These are phyloP conservation scores for Opisthograptis luteolata DNA, from an alignment of 2,888 invertebrate genomes.

Conservation along the genomic window DNA sequence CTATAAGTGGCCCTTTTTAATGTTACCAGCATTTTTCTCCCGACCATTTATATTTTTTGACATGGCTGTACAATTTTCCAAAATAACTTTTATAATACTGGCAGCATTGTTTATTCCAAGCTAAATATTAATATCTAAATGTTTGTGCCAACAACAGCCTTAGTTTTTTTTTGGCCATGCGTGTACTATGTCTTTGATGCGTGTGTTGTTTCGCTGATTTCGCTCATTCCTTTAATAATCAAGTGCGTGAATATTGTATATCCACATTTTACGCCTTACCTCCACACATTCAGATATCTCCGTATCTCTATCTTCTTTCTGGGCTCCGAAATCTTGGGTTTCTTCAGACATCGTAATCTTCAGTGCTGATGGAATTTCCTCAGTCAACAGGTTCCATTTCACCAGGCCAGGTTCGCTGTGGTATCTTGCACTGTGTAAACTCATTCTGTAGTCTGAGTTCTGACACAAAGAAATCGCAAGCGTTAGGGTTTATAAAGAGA, in stretches of 20 bases:
- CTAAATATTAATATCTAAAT: no score
- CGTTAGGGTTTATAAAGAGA: conserved; percentile 3
- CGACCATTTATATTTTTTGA: no score
- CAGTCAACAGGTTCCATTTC: neutral
- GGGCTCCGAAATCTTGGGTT: neutral
- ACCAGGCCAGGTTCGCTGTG: neutral
- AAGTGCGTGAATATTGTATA: neutral
- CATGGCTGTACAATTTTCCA: no score
- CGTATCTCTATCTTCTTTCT: neutral
- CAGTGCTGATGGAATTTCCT: neutral
- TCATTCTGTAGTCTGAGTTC: conserved; percentile 10
- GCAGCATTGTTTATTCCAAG: no score
- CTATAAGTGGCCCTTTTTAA: no score
- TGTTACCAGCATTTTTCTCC: no score
- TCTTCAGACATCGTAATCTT: neutral
- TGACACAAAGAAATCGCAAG: conserved; percentile 1
- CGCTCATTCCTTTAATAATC: neutral
- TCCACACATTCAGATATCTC: neutral
- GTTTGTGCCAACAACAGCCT: no score
- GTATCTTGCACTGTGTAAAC: neutral
- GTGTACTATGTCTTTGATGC: no score
- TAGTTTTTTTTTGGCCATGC: no score
- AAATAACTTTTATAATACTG: no score
- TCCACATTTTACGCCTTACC: no score
- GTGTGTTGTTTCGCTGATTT: no score